phyloP scores from a whole-genome alignment of 2,113 vertebrate species.

The Cyprinus carpio region DNA sequence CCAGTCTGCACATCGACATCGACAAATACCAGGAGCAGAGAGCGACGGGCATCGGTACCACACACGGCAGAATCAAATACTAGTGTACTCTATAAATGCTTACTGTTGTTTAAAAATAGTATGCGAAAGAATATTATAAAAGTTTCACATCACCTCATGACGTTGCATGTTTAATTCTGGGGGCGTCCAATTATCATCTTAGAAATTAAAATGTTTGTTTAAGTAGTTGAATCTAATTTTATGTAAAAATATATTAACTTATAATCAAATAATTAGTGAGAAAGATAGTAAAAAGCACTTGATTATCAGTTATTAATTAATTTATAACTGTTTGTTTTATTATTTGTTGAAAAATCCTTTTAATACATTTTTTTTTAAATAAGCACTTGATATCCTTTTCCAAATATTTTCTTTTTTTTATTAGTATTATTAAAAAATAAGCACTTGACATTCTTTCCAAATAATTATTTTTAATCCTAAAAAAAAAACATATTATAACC shows the following conservation, averaged over 20 bases:
- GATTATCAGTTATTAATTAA: background rate
- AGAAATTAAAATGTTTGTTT: background rate
- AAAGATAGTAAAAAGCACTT: too few relatives aligned
- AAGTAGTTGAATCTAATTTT: background rate
- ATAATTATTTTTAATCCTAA: too few relatives aligned
- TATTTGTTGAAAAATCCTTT: background rate
- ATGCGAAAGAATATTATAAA: too few relatives aligned
- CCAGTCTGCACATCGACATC: conserved; percentile 94
- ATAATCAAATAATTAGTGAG: background rate
- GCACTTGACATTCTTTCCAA: too few relatives aligned
- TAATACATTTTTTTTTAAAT: background rate
- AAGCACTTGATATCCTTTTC: too few relatives aligned
- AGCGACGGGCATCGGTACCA: conserved; percentile 88
- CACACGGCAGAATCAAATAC: background rate
- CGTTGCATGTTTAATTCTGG: too few relatives aligned
- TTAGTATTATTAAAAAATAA: background rate
- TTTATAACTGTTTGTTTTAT: background rate
- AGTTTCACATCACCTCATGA: too few relatives aligned
- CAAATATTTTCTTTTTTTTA: background rate
- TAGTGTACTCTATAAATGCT: background rate
- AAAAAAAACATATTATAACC: too few relatives aligned
- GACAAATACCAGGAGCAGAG: conserved; percentile 98
- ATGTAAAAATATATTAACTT: background rate
- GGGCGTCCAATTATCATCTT: background rate
- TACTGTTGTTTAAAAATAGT: background rate